These are phyloP conservation scores for Zoroaster sp. DNA, from an alignment of 53 echinoderm and acorn worm species.

Conservation along the genomic window DNA sequence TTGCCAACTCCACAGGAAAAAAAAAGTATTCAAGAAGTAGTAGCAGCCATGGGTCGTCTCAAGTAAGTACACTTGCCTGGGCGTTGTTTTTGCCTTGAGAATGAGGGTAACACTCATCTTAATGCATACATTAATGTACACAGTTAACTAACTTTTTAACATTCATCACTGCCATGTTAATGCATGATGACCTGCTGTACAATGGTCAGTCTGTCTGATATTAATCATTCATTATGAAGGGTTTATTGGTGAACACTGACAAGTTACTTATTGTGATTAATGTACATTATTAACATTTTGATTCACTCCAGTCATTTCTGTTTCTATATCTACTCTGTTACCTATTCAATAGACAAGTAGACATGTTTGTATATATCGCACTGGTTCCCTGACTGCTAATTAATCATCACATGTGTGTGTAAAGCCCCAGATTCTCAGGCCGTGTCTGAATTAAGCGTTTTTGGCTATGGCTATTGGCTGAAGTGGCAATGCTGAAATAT, in stretches of 20 bases:
- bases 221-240: neutral
- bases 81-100: conserved; percentile 1
- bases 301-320: too few relatives aligned
- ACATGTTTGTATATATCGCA: too few relatives aligned
- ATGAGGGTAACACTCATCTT: neutral
- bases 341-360: too few relatives aligned
- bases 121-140: neutral
- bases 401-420: too few relatives aligned
- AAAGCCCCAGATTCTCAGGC: too few relatives aligned
- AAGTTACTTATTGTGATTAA: neutral
- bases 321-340: too few relatives aligned
- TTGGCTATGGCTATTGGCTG: too few relatives aligned
- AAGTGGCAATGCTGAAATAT: too few relatives aligned
- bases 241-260: neutral
- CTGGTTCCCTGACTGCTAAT: too few relatives aligned
- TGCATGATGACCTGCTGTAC: conserved; percentile 1
- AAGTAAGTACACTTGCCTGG: conserved; percentile 30
- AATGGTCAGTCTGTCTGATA: too few relatives aligned
- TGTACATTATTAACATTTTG: too few relatives aligned
- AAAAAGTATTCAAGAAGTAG: neutral
- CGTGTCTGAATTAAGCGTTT: too few relatives aligned
- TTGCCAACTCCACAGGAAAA: conserved; percentile 38
- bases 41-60: conserved; percentile 21
- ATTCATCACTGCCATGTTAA: neutral
- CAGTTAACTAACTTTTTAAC: neutral